Base-by-base conservation (phyloP, 1,140 invertebrate genomes). In the Trichonephila inaurata region DNA sequence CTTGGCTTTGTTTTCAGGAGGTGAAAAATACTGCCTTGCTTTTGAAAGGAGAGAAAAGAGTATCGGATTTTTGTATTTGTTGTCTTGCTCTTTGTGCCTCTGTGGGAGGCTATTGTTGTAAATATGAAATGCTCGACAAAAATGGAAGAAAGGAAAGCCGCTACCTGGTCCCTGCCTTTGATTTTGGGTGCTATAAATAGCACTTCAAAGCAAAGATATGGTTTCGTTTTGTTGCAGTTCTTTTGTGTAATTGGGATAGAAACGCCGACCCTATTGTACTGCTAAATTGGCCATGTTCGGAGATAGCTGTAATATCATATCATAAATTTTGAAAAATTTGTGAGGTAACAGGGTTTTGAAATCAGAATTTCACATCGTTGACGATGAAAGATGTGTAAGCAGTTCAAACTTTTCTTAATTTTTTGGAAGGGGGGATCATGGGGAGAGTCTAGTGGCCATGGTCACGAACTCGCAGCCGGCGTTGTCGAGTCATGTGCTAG, bases 41-140 rank as follows among this genome's bases (percentile, higher is more conserved):
- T 83, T 83, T 83, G 81, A 58, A 83, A 83, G 21, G 81, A 33
- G 66, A 83, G 81, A 83, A 69, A 69, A 69, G 66, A 24, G 66
- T 69, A 69, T 69, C 66, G 66, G 66, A 69, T 69, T 69, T 69
- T 69, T 69, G 66, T 24, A 21, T 69, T 66, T 69, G 66, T 69
- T 69, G 66, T 69, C 66, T 69, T 12, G 66, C 66, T 69, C 66
- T 69, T 66, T 69, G 66, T 69, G 66, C 24, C 66, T 24, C 66
- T 69, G 66, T 12, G 66, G 66, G 66, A 69, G 66, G n/a, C 28
- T n/a, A 69, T 69, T 69, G 66, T 69, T 69, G 66, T n/a, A 69
- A 69, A 69, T 69, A 69, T 69, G 66, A 69, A 69, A 69, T 69
- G n/a, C 66, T 69, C 66, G 66, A 28, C 66, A 24, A 69, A 69